phyloP scores from a whole-genome alignment of 2,113 vertebrate species.

The Solea senegalensis region DNA sequence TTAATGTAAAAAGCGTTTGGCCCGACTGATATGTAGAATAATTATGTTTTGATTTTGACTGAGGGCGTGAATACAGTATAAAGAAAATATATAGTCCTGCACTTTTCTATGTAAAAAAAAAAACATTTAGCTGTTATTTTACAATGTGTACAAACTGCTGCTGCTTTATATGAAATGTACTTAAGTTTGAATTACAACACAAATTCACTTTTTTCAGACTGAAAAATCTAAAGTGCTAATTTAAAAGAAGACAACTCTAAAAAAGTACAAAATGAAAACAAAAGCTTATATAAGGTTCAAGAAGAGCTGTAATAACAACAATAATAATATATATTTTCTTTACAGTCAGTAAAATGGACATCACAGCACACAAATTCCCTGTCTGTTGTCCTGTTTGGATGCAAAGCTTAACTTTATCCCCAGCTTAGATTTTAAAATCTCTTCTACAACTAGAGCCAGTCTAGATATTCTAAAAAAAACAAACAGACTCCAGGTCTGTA shows the following conservation, averaged over 20 bases:
- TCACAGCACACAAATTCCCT: slow-evolving; percentile 18
- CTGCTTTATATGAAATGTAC: slow-evolving; percentile 4
- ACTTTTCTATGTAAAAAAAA: neutral
- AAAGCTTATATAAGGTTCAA: slow-evolving; percentile 64
- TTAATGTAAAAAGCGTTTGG: neutral
- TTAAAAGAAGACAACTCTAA: slow-evolving; percentile 16
- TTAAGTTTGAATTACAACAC: neutral
- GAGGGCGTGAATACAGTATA: neutral
- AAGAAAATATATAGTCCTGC: neutral
- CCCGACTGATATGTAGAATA: neutral
- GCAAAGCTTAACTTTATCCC: slow-evolving; percentile 14
- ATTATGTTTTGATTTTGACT: neutral
- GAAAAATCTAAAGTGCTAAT: slow-evolving; percentile 71
- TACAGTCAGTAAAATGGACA: neutral
- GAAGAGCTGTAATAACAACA: neutral
- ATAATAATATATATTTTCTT: slow-evolving; percentile 15
- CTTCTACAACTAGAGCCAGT: slow-evolving; percentile 47
- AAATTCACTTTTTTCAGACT: neutral
- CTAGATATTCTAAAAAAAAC: slow-evolving; percentile 31
- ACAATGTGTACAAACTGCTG: neutral
- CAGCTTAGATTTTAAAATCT: slow-evolving; percentile 8
- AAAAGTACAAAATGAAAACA: slow-evolving; percentile 25
- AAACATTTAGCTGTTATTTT: slow-evolving; percentile 7
- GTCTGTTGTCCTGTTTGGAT: slow-evolving; percentile 2
- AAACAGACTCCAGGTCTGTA: slow-evolving; percentile 51